These are phyloP conservation scores for Drosophila differens DNA, from an alignment of 2,888 invertebrate genomes.

Conservation along the genomic window DNA sequence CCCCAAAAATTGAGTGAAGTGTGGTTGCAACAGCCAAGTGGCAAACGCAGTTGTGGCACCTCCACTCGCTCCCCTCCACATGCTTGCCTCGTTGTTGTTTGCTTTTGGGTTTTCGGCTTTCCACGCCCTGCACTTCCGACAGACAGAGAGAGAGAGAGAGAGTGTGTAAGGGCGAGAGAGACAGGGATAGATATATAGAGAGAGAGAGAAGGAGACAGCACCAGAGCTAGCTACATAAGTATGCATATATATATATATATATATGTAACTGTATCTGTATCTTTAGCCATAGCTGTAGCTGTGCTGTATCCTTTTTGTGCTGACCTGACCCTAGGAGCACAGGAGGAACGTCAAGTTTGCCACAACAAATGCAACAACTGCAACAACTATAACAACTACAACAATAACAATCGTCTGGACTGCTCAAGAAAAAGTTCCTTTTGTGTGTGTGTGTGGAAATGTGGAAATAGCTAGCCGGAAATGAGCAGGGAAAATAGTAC, in stretches of 20 bases:
- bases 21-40: conserved; percentile 61
- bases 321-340: conserved; percentile 46
- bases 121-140: conserved; percentile 51
- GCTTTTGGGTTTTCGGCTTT: conserved; percentile 55
- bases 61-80: not conserved
- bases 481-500: conserved; percentile 81
- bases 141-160: not conserved
- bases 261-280: conserved; percentile 8
- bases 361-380: conserved; percentile 40
- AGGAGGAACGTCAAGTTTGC: conserved; percentile 46
- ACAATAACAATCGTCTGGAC: conserved; percentile 55
- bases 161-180: not conserved
- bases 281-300: conserved; percentile 16
- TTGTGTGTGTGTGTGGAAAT: conserved; percentile 56
- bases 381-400: conserved; percentile 6
- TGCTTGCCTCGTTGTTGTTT: conserved; percentile 40
- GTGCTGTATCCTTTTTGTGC: conserved; percentile 12
- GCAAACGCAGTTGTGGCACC: conserved; percentile 49
- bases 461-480: conserved; percentile 76
- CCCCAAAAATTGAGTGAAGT: conserved; percentile 50
- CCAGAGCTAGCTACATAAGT: conserved; percentile 12
- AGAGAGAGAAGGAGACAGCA: conserved; percentile 32
- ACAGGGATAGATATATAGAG: not conserved
- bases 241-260: conserved; percentile 14
- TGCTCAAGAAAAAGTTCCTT: conserved; percentile 57